Evolutionary conservation across 64 coral and sea anemone species (phyloP).

Genomic region (Montipora cactus): DNA sequence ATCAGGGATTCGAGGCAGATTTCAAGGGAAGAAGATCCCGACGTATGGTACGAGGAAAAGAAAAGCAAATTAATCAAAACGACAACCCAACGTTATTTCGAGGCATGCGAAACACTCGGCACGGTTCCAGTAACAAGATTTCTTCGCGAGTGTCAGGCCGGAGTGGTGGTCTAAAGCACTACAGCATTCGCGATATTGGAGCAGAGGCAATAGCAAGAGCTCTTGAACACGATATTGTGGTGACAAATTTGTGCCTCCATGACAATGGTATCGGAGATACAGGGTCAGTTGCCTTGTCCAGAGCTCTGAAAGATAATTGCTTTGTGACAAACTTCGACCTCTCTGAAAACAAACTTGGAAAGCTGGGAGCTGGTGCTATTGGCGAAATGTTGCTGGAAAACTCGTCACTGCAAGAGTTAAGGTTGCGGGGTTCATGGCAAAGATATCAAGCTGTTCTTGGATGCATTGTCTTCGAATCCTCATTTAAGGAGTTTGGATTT

Average conservation of each 20-base stretch:
- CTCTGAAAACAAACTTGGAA: conserved; percentile 51
- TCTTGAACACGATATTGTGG: conserved; percentile 29
- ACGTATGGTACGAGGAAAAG: not conserved
- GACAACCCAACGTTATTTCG: conserved; percentile 11
- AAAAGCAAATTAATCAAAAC: not conserved
- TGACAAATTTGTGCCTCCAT: conserved; percentile 20
- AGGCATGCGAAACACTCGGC: not conserved
- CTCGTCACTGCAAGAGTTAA: conserved; percentile 13
- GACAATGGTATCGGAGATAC: conserved; percentile 32
- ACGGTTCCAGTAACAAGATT: conserved; percentile 48
- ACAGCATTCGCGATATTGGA: conserved; percentile 50
- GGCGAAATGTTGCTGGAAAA: conserved; percentile 44
- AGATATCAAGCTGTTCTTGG: conserved; percentile 51
- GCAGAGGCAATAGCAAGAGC: conserved; percentile 32
- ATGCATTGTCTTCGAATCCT: conserved; percentile 20
- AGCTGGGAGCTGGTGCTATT: conserved; percentile 26
- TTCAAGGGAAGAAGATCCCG: conserved; percentile 9
- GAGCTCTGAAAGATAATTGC: conserved; percentile 50
- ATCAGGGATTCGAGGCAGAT: conserved; percentile 50
- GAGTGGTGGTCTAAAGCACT: conserved; percentile 34
- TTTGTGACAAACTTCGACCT: conserved; percentile 37
- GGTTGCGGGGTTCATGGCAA: conserved; percentile 50
- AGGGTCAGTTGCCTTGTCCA: conserved; percentile 25
- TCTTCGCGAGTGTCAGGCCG: conserved; percentile 17
- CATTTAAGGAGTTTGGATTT: conserved; percentile 35